These are phyloP conservation scores for Galagoides demidoff DNA, from an alignment of 2,797 vertebrate genomes.

Conservation along the genomic window DNA sequence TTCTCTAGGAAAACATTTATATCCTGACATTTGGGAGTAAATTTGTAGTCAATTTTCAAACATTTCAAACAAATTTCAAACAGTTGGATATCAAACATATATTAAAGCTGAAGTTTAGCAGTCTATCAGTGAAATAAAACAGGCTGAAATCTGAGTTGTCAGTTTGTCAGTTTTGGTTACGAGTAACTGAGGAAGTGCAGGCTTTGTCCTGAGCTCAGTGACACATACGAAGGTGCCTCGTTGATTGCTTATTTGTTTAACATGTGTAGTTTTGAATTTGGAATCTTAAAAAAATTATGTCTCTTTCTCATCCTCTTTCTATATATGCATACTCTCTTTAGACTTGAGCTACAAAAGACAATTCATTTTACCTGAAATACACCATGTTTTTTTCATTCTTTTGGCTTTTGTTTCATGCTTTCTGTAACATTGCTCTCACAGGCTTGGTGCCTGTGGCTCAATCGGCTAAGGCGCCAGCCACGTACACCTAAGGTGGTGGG, in stretches of 20 bases:
- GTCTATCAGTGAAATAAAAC: constrained; percentile 16
- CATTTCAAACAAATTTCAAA: constrained; percentile 9
- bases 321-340: background rate
- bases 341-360: background rate
- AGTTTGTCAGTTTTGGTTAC: background rate
- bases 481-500: too few species aligned
- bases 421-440: background rate
- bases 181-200: background rate
- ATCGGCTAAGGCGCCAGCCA: too few species aligned
- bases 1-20: constrained; percentile 10
- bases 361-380: background rate
- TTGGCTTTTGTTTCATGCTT: constrained; percentile 1
- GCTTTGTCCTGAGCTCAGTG: background rate
- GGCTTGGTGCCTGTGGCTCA: too few species aligned
- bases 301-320: background rate
- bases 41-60: constrained; percentile 24
- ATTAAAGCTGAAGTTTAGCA: constrained; percentile 40
- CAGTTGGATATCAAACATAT: background rate
- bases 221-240: background rate
- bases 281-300: background rate
- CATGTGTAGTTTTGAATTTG: background rate
- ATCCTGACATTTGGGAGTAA: constrained; percentile 39
- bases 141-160: constrained; percentile 32
- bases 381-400: background rate
- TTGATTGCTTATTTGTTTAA: background rate